Base-by-base conservation (phyloP, 1,140 invertebrate genomes). In the Potamilus streckersoni region DNA sequence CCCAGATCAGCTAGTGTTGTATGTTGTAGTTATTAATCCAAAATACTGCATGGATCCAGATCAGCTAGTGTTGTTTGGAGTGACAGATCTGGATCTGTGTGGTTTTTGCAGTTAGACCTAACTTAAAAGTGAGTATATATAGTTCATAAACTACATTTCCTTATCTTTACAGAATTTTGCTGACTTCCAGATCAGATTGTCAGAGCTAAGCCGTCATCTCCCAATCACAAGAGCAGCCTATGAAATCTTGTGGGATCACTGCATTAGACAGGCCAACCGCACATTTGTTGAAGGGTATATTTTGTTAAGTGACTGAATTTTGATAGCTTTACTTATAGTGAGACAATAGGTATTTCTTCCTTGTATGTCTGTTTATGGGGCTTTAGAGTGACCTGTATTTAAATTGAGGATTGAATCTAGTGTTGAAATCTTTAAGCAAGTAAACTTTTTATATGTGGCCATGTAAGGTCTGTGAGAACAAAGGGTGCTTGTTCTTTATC, bases 271-370 rank as follows among this genome's bases (percentile, higher is more conserved):
- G 67, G 92, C 96, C 19, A 94, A 95, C 56, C 93, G 94, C 84
- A 93, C 95, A 14, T 92, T 99, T 78, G 96, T 99, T 0, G 97
- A 99, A 92, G 97, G 97, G 93, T 96, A 91, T 11, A 12, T 5
- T 14, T 67, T 55, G 8, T 1, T 49, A 17, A 13, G 38, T 31
- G 27, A 49, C 65, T 55, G 20, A 49, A 19, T 55, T 55, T 55
- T 19, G 56, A 31, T 67, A 23, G 31, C 27, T 55, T 49, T 12
- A 71, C 23, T 62, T 31, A 62, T 71, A 31, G 27, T 31, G 27
- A 31, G 27, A 31, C 27, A 31, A 2, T 31, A 31, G 27, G 27
- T 49, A 49, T 49, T 49, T 49, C 38, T 11, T 49, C 38, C 6
- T 49, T 49, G 11, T 49, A 49, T 0, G 6, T 49, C 38, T 49